These are phyloP conservation scores for Turnix velox DNA, from an alignment of 2,113 vertebrate genomes.

Conservation along the genomic window DNA sequence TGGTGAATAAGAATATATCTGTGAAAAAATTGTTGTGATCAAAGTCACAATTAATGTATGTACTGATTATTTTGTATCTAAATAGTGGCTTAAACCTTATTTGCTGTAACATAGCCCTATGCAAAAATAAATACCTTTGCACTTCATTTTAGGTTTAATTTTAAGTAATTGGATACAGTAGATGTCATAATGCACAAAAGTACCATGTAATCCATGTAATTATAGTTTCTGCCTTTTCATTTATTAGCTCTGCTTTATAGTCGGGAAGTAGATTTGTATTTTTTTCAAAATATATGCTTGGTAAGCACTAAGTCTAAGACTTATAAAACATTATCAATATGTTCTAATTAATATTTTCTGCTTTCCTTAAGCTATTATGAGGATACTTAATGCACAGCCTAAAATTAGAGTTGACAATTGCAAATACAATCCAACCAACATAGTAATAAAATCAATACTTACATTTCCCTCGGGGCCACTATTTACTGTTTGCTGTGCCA, in stretches of 20 bases:
- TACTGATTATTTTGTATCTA: background rate
- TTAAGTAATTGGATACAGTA: conserved; percentile 1
- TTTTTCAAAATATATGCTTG: conserved; percentile 28
- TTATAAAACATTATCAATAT: conserved; percentile 70
- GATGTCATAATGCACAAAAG: background rate
- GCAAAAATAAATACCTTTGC: background rate
- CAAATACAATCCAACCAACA: conserved; percentile 82
- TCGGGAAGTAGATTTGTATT: conserved; percentile 20
- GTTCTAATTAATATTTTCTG: conserved; percentile 77
- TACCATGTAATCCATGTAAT: conserved; percentile 45
- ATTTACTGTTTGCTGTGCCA: conserved; percentile 83
- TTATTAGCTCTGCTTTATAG: background rate
- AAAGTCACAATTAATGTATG: background rate
- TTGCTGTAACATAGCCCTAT: background rate
- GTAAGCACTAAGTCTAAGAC: conserved; percentile 51
- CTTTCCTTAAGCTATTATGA: conserved; percentile 74
- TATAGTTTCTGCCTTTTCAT: conserved; percentile 31
- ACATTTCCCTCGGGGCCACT: conserved; percentile 82
- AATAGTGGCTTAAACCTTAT: background rate
- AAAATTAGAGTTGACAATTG: conserved; percentile 86
- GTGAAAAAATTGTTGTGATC: background rate
- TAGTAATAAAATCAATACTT: conserved; percentile 86
- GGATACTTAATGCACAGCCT: conserved; percentile 79
- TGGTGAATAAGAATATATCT: background rate
- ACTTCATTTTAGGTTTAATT: conserved; percentile 1